phyloP scores from a whole-genome alignment of 1,140 invertebrate species.

The Vanessa atalanta region DNA sequence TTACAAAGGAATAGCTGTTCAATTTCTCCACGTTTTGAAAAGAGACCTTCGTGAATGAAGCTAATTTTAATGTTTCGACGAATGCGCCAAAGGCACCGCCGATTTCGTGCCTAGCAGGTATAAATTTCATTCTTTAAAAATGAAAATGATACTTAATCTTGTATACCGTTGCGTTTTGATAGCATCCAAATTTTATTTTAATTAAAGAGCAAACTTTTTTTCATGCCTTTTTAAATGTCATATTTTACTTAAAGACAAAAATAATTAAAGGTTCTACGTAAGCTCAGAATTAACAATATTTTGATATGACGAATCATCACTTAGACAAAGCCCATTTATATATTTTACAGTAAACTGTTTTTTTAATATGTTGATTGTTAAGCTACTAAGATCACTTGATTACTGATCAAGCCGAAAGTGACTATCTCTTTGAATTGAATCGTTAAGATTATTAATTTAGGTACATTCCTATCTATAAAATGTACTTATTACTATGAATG shows the following conservation, averaged over 20 bases:
- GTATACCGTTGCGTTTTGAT: background rate
- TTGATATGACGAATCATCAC: too few relatives aligned
- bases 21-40: background rate
- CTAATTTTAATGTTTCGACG: constrained; percentile 10
- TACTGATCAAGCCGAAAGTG: too few relatives aligned
- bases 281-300: too few relatives aligned
- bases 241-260: background rate
- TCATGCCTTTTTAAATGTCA: background rate
- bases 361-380: too few relatives aligned
- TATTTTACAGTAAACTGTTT: too few relatives aligned
- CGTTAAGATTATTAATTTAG: background rate
- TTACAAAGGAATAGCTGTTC: background rate
- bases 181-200: constrained; percentile 6
- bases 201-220: background rate
- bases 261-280: too few relatives aligned
- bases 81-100: constrained; percentile 10
- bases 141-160: constrained; percentile 4
- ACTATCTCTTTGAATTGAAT: too few relatives aligned
- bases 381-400: too few relatives aligned
- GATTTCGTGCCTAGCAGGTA: constrained; percentile 24
- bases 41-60: background rate
- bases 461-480: background rate
- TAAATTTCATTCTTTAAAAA: constrained; percentile 26
- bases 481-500: background rate
- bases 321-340: too few relatives aligned